A percentile compares a stretch with the other conserved stretches of the same genome.
Evolutionary conservation across 2,888 invertebrate genomes (phyloP).

Genomic region (Andricus quercusramuli): DNA sequence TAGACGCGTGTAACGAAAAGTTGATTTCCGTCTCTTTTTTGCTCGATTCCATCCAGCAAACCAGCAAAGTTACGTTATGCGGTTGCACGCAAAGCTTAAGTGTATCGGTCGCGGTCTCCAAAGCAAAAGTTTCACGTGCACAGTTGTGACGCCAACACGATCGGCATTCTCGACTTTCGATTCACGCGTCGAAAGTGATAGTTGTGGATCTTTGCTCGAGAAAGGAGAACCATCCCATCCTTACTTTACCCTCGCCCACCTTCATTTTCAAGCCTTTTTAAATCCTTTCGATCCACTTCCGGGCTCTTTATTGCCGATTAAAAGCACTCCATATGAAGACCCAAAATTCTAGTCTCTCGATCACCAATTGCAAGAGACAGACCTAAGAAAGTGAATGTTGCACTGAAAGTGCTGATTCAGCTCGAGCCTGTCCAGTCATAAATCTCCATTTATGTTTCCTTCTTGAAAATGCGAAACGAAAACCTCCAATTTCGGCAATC

Average conservation of each 20-base stretch:
- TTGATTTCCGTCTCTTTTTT: constrained; percentile 18
- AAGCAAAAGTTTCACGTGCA: constrained; percentile 51
- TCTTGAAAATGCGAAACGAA: neutral
- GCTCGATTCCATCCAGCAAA: constrained; percentile 16
- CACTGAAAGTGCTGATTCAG: constrained; percentile 30
- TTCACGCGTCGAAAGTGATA: constrained; percentile 77
- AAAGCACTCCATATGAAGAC: neutral
- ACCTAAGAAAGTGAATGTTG: constrained; percentile 29
- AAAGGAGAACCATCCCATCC: constrained; percentile 71
- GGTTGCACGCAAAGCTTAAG: constrained; percentile 29
- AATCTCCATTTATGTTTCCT: constrained; percentile 12
- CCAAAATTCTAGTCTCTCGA: constrained; percentile 15
- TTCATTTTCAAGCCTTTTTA: constrained; percentile 49
- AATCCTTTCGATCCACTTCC: constrained; percentile 53
- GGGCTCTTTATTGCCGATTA: constrained; percentile 45
- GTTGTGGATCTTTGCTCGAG: constrained; percentile 71
- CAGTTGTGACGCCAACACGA: constrained; percentile 52
- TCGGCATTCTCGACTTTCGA: constrained; percentile 73
- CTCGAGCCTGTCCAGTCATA: neutral
- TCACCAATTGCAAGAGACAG: neutral
- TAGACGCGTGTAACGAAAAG: neutral
- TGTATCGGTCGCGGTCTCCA: constrained; percentile 27
- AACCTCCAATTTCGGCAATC: neutral
- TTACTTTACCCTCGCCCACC: constrained; percentile 57
- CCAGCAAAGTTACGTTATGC: constrained; percentile 37